Conservation (phyloP, 2,113 vertebrate species). For the Lates calcarifer region DNA sequence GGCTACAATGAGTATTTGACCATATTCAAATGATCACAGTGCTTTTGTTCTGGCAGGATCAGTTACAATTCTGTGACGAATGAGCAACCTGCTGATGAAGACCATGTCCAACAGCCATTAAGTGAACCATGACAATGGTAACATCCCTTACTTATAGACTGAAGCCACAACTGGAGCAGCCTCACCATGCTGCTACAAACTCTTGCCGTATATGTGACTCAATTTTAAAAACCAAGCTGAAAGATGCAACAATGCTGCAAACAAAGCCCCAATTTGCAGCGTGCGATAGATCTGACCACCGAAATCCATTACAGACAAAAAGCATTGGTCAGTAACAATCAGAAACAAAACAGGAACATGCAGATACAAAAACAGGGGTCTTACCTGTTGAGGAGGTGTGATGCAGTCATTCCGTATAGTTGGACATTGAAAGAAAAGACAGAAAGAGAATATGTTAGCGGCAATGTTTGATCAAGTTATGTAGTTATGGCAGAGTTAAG, state of each 20-base stretch:
- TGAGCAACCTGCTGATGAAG: neutral
- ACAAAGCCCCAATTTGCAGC: neutral
- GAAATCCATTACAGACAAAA: neutral
- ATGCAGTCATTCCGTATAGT: neutral
- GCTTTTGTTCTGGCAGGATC: neutral
- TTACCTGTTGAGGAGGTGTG: conserved; percentile 43
- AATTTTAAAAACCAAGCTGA: neutral
- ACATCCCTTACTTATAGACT: conserved; percentile 10
- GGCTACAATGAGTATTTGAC: too few species aligned
- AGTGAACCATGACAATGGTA: neutral
- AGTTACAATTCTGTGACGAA: neutral
- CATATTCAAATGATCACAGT: too few species aligned
- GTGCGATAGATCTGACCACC: neutral
- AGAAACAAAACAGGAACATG: neutral
- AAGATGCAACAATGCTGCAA: neutral
- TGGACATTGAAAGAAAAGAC: conserved; percentile 23
- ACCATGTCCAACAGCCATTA: too few species aligned
- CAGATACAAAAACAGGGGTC: neutral
- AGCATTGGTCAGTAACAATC: neutral
- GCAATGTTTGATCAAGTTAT: neutral
- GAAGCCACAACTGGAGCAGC: neutral
- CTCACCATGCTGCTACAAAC: neutral
- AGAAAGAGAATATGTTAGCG: conserved; percentile 24
- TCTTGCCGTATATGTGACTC: neutral
- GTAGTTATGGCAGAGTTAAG: neutral